Percentiles rank a stretch among this genome's conserved stretches.
These are phyloP conservation scores for Auanema freiburgensis DNA, from an alignment of 2,888 invertebrate species.

Conservation along the genomic window DNA sequence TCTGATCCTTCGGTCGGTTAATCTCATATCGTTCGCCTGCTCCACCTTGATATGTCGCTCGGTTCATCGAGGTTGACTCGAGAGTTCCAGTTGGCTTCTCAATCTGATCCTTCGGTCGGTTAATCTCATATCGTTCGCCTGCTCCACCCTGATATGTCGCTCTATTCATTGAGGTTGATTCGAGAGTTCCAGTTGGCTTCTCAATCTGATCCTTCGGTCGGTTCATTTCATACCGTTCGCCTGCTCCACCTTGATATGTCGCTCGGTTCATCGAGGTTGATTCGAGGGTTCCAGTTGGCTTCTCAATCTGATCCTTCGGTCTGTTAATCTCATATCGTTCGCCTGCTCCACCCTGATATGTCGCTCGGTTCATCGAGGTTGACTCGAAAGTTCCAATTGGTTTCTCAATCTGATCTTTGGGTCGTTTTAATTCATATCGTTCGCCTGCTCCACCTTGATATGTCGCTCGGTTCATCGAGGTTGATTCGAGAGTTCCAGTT, in stretches of 20 bases:
- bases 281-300: too few relatives aligned
- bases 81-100: conserved; percentile 2
- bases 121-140: conserved; percentile 2
- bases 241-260: background rate
- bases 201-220: conserved; percentile 5
- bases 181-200: background rate
- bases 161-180: conserved; percentile 1
- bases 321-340: too few relatives aligned
- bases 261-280: background rate
- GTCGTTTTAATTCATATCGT: background rate
- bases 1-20: conserved; percentile 7
- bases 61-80: conserved; percentile 1
- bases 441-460: too few relatives aligned
- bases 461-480: too few relatives aligned
- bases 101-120: conserved; percentile 1
- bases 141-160: conserved; percentile 6
- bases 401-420: conserved; percentile 10
- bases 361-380: background rate
- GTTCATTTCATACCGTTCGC: conserved; percentile 3
- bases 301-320: too few relatives aligned
- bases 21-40: conserved; percentile 5
- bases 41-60: background rate
- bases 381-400: conserved; percentile 1
- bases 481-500: too few relatives aligned
- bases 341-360: too few relatives aligned